phyloP scores from a whole-genome alignment of 1,140 invertebrate genomes.

The Neotoxoptera formosana region DNA sequence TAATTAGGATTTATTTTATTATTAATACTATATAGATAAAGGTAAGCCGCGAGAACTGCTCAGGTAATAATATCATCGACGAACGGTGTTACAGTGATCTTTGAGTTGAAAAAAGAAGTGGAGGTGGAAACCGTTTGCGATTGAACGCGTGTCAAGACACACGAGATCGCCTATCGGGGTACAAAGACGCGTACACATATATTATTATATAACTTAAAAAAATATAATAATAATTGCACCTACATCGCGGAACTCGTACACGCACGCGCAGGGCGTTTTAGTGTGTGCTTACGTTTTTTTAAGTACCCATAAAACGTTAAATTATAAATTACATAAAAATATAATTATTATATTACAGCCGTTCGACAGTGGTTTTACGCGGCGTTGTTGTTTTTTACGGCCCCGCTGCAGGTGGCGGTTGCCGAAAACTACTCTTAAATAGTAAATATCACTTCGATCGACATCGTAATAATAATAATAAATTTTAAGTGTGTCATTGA shows the following conservation, averaged over 20 bases:
- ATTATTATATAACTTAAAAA: background rate
- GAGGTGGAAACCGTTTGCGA: background rate
- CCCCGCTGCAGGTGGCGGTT: background rate
- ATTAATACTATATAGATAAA: too few species aligned
- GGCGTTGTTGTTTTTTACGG: background rate
- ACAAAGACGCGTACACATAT: too few species aligned
- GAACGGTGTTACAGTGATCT: background rate
- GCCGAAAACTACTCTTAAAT: background rate
- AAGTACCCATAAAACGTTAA: background rate
- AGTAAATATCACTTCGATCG: background rate
- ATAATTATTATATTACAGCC: background rate
- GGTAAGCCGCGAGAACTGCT: too few species aligned
- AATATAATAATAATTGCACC: background rate
- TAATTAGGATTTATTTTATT: background rate
- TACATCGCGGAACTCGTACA: background rate
- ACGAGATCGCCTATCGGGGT: background rate
- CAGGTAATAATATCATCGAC: background rate
- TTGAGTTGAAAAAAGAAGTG: background rate
- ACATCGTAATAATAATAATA: background rate
- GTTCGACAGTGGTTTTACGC: background rate
- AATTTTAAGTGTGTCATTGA: background rate
- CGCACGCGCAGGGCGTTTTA: background rate
- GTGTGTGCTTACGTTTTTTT: background rate
- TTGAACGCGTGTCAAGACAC: background rate
- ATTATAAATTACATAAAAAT: slow-evolving; percentile 16